A percentile compares a stretch with the other conserved stretches of the same genome.
Evolutionary conservation across 2,797 vertebrate genomes (phyloP).

Genomic region (Parauchenoglanis punctatus): DNA sequence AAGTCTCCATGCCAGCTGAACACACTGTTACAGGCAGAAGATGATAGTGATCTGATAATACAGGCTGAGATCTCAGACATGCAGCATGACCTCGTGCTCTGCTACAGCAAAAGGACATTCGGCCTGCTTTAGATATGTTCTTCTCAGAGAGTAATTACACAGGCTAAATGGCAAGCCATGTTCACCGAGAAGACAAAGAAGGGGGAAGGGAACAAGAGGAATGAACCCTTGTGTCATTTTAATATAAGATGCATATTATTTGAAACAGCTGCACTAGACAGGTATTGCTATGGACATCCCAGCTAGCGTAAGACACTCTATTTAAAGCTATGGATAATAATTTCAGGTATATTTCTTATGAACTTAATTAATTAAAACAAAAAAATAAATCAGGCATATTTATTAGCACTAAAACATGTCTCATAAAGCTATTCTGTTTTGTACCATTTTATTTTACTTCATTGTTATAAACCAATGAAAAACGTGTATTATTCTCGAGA

Average conservation of each 20-base stretch:
- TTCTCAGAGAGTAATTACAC: conserved; percentile 53
- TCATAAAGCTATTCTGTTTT: background rate
- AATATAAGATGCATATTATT: conserved; percentile 29
- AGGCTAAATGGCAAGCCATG: conserved; percentile 46
- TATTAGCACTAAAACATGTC: background rate
- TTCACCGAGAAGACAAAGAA: conserved; percentile 32
- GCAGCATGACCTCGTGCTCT: conserved; percentile 54
- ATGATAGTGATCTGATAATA: conserved; percentile 70
- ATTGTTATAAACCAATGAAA: conserved; percentile 29
- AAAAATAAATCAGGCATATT: background rate
- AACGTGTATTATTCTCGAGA: background rate
- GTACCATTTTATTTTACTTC: background rate
- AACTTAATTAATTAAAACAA: background rate
- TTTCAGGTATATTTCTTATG: background rate
- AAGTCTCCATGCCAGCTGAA: conserved; percentile 71
- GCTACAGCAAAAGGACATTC: conserved; percentile 55
- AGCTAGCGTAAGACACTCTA: background rate
- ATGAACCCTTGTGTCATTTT: conserved; percentile 32
- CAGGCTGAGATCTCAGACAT: conserved; percentile 69
- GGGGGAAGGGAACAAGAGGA: conserved; percentile 33
- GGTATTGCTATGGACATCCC: conserved; percentile 6
- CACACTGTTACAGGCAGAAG: conserved; percentile 64
- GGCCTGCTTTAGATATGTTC: conserved; percentile 51
- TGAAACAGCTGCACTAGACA: conserved; percentile 24
- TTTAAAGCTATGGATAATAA: background rate